Conservation (phyloP, 2,113 vertebrate species). For the Alethe castanea region DNA sequence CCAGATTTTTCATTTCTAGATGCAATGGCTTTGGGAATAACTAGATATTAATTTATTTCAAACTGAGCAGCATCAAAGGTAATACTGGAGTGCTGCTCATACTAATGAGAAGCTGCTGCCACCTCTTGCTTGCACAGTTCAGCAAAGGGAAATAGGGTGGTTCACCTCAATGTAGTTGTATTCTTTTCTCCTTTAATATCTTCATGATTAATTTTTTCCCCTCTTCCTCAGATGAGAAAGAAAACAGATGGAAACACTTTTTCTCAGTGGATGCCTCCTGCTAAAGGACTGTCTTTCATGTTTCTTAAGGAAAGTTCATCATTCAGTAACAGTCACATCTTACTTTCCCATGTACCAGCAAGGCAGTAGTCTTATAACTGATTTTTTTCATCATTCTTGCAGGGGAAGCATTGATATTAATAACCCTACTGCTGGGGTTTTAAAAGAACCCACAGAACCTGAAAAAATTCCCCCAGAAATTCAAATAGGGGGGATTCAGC, state of each 20-base stretch:
- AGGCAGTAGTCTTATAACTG: neutral
- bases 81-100: neutral
- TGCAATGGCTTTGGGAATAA: slow-evolving; percentile 1
- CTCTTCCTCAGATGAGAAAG: neutral
- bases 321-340: neutral
- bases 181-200: neutral
- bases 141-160: neutral
- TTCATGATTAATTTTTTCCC: fast-evolving
- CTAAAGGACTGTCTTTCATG: neutral
- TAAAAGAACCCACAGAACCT: neutral
- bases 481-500: neutral
- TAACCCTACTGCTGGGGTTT: neutral
- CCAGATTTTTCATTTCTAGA: slow-evolving; percentile 31
- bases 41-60: slow-evolving; percentile 43
- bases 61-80: neutral
- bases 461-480: neutral
- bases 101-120: slow-evolving; percentile 48
- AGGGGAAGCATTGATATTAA: neutral
- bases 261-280: neutral
- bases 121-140: neutral
- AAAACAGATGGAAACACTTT: neutral
- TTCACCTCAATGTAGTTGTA: neutral
- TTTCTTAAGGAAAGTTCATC: neutral
- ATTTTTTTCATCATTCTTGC: neutral
- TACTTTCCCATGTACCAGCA: neutral